phyloP scores from a whole-genome alignment of 2,113 vertebrate species.

The Aphyosemion australe region DNA sequence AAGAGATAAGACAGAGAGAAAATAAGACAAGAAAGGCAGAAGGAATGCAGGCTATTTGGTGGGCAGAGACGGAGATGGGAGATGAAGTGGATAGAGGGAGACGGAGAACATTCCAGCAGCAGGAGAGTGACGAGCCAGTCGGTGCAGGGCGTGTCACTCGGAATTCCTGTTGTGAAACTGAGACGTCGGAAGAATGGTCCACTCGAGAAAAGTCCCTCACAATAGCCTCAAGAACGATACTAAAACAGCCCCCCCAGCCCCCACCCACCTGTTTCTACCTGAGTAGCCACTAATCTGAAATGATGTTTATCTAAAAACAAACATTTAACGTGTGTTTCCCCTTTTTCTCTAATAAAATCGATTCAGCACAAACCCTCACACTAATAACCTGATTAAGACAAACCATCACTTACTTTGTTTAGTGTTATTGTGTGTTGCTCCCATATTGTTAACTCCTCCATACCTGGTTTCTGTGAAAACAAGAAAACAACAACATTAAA shows the following conservation, averaged over 20 bases:
- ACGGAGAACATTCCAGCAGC: conserved; percentile 61
- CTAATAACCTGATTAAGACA: neutral
- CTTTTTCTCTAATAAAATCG: neutral
- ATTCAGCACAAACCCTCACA: neutral
- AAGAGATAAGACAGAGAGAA: neutral
- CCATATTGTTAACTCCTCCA: conserved; percentile 97
- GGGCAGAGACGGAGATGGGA: conserved; percentile 8
- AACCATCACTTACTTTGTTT: conserved; percentile 80
- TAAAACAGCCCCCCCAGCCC: neutral
- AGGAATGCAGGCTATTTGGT: conserved; percentile 14
- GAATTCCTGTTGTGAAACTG: conserved; percentile 59
- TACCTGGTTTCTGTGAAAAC: conserved; percentile 75
- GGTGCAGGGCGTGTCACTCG: conserved; percentile 58
- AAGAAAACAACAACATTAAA: neutral
- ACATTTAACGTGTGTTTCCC: neutral
- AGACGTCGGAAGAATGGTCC: conserved; percentile 18
- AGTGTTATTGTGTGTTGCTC: conserved; percentile 92
- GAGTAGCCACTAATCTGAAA: neutral
- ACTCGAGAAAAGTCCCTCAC: conserved; percentile 2
- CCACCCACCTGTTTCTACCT: neutral
- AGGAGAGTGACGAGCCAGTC: conserved; percentile 41
- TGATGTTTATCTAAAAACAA: neutral
- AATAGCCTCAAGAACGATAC: conserved; percentile 8
- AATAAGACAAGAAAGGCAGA: neutral
- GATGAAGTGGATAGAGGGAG: conserved; percentile 31